These are phyloP conservation scores for Tichodroma muraria DNA, from an alignment of 2,113 vertebrate species.

Conservation along the genomic window DNA sequence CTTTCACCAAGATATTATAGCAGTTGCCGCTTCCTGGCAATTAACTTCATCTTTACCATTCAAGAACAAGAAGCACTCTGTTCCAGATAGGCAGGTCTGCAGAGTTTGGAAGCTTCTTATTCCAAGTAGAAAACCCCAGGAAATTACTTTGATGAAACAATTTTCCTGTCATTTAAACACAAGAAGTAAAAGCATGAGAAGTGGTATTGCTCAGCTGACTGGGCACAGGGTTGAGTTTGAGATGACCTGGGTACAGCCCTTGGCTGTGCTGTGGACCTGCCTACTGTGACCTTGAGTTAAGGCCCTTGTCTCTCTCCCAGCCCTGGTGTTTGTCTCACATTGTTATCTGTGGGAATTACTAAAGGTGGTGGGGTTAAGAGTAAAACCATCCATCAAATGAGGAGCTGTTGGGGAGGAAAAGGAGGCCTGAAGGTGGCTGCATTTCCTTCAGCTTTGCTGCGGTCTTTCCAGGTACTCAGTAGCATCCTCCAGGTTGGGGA, in stretches of 20 bases:
- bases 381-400: not conserved
- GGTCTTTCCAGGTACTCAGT: not conserved
- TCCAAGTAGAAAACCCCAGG: not conserved
- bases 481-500: not conserved
- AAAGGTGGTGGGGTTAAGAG: not conserved
- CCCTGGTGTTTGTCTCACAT: not conserved
- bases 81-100: not conserved
- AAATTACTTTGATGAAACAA: not conserved
- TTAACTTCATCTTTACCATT: not conserved
- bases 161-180: not conserved
- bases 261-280: not conserved
- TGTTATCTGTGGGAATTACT: not conserved
- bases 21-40: slow-evolving; percentile 5
- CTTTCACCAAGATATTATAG: not conserved
- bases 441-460: not conserved
- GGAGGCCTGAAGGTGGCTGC: not conserved
- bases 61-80: not conserved
- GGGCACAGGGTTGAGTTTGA: not conserved
- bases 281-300: not conserved
- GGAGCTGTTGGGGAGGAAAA: not conserved
- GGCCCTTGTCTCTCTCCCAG: not conserved
- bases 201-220: not conserved
- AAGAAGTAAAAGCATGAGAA: not conserved
- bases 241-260: not conserved
- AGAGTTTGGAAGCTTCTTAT: not conserved